These are phyloP conservation scores for Orthosia incerta DNA, from an alignment of 2,888 invertebrate species.

Conservation along the genomic window DNA sequence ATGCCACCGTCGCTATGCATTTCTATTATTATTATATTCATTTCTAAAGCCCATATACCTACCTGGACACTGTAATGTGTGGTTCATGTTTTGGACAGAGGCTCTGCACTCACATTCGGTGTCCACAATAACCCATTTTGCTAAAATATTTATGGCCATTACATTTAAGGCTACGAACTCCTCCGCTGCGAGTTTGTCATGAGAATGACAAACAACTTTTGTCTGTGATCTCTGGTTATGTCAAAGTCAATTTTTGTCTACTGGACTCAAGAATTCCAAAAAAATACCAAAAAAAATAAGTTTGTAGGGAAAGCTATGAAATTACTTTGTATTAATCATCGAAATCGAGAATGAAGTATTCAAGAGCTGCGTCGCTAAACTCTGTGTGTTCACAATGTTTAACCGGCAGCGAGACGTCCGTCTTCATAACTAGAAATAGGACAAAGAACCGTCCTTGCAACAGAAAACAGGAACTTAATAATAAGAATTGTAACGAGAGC, in stretches of 20 bases:
- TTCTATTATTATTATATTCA: too few species aligned
- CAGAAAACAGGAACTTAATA: conserved; percentile 66
- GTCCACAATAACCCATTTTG: too few species aligned
- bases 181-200: not conserved
- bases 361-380: not conserved
- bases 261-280: not conserved
- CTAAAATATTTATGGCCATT: not conserved
- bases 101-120: too few species aligned
- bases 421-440: not conserved
- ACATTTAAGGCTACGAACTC: conserved; percentile 7
- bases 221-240: conserved; percentile 13
- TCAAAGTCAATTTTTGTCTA: conserved; percentile 29
- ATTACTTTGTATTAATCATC: conserved; percentile 25
- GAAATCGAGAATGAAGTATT: conserved; percentile 43
- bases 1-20: too few species aligned
- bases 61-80: too few species aligned
- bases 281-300: conserved; percentile 37
- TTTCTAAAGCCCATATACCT: too few species aligned
- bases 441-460: conserved; percentile 39
- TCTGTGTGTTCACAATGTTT: conserved; percentile 29
- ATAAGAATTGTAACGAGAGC: not conserved
- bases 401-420: not conserved
- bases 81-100: too few species aligned
- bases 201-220: not conserved
- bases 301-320: conserved; percentile 23